These are phyloP conservation scores for Trichosurus vulpecula DNA, from an alignment of 2,797 vertebrate genomes.

Conservation along the genomic window DNA sequence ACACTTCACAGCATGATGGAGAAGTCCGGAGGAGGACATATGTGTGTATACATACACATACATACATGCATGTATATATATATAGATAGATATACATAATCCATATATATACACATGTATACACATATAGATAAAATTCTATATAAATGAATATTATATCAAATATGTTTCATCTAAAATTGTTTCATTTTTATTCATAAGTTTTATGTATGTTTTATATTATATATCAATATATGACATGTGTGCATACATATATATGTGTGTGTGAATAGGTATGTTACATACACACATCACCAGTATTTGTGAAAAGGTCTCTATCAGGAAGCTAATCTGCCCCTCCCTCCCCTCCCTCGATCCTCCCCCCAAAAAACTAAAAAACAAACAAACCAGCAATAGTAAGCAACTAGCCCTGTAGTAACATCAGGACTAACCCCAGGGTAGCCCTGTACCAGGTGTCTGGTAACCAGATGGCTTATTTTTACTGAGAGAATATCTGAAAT, in stretches of 20 bases:
- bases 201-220: neutral
- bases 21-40: neutral
- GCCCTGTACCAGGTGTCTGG: neutral
- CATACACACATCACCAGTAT: neutral
- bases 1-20: neutral
- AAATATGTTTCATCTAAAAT: neutral
- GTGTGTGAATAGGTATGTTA: neutral
- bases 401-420: neutral
- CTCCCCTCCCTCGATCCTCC: neutral
- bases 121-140: neutral
- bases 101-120: neutral
- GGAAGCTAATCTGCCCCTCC: neutral
- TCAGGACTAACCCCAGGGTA: constrained; percentile 37
- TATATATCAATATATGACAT: neutral
- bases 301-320: neutral
- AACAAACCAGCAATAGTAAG: neutral
- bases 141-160: neutral
- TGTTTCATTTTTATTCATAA: neutral
- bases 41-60: neutral
- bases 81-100: neutral
- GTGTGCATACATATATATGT: no score
- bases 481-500: constrained; percentile 44
- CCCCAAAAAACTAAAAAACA: neutral
- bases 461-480: constrained; percentile 30
- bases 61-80: neutral